These are phyloP conservation scores for Ochlodes sylvanus DNA, from an alignment of 2,888 invertebrate species.

Conservation along the genomic window DNA sequence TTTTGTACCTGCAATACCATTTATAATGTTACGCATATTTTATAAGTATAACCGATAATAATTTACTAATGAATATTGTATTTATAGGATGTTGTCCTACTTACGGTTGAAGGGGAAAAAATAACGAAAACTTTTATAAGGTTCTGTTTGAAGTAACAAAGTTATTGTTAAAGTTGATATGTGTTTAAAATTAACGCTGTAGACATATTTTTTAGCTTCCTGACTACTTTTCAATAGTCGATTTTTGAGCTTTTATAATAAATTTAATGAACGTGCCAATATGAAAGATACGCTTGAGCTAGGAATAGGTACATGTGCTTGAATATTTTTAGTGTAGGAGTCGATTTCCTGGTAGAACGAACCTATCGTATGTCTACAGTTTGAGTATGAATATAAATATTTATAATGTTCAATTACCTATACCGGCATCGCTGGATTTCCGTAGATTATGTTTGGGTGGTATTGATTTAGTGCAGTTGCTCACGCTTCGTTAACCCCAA, in stretches of 20 bases:
- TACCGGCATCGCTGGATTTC: no score
- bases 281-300: background rate
- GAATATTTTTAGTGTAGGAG: no score
- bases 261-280: background rate
- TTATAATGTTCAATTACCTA: no score
- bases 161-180: conserved; percentile 3
- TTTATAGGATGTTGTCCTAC: conserved; percentile 28
- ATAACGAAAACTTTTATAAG: conserved; percentile 12
- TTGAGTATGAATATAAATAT: no score
- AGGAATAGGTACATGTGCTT: background rate
- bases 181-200: background rate
- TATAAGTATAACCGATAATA: conserved; percentile 25
- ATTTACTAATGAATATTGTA: conserved; percentile 22
- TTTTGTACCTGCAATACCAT: conserved; percentile 64
- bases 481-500: no score
- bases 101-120: conserved; percentile 20
- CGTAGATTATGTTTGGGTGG: no score
- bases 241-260: background rate
- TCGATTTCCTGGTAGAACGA: no score
- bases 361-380: no score
- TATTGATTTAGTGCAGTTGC: no score
- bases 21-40: conserved; percentile 40
- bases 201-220: background rate
- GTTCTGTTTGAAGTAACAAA: background rate
- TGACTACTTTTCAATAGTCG: background rate